These are phyloP conservation scores for Acanthornis magna DNA, from an alignment of 2,797 vertebrate genomes.

Conservation along the genomic window DNA sequence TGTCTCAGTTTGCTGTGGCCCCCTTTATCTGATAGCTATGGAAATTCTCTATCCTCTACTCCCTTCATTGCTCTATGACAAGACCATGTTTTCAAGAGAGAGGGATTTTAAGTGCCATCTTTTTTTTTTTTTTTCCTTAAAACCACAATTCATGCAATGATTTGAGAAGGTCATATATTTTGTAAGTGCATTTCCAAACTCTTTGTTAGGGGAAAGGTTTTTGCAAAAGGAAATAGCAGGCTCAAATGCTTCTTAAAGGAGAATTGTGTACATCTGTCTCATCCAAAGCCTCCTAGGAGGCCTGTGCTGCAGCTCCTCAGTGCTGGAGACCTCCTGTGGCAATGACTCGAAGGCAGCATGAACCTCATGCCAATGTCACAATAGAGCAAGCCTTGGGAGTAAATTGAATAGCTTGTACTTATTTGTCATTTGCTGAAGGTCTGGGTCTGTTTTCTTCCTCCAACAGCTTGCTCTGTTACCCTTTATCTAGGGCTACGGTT, in stretches of 20 bases:
- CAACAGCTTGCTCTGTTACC: not conserved
- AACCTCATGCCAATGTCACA: not conserved
- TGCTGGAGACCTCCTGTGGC: not conserved
- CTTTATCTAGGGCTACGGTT: not conserved
- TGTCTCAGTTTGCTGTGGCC: not conserved
- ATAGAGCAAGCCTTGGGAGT: not conserved
- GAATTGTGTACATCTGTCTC: not conserved
- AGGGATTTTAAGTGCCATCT: not conserved
- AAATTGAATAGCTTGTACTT: rapidly evolving
- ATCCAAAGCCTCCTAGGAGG: not conserved
- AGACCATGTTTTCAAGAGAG: not conserved
- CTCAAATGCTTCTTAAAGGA: not conserved
- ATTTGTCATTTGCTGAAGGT: not conserved
- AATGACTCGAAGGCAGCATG: not conserved
- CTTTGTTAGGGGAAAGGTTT: not conserved
- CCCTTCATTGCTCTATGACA: not conserved
- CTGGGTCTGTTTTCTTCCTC: not conserved
- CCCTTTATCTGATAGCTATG: not conserved
- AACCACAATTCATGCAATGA: not conserved
- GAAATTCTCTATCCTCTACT: not conserved
- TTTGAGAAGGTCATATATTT: not conserved
- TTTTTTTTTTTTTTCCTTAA: not conserved
- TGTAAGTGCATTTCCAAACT: not conserved
- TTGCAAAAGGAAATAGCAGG: not conserved
- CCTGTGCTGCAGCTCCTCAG: not conserved